Evolutionary conservation across 2,113 vertebrate species (phyloP).

Genomic region (Plecotus auritus): DNA sequence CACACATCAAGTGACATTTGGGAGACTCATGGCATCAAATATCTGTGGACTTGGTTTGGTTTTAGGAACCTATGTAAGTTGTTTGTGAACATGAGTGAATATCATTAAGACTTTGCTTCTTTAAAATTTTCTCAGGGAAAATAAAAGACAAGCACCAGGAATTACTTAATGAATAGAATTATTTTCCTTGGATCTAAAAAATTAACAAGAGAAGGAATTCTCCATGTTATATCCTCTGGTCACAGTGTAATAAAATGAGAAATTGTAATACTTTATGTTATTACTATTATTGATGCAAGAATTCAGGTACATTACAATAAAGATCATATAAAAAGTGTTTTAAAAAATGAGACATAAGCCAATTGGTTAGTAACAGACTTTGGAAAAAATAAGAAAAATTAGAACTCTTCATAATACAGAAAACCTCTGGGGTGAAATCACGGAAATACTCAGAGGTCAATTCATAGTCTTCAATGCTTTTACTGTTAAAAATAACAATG

Average conservation of each 20-base stretch:
- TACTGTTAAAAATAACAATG: neutral
- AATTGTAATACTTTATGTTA: neutral
- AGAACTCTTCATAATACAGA: neutral
- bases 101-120: neutral
- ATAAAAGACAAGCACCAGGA: neutral
- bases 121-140: neutral
- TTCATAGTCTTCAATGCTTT: neutral
- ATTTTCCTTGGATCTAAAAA: neutral
- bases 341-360: neutral
- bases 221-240: neutral
- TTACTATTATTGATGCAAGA: neutral
- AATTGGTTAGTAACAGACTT: neutral
- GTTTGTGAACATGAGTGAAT: neutral
- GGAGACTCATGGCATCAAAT: neutral
- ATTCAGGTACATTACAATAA: neutral
- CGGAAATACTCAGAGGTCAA: neutral
- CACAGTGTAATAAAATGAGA: neutral
- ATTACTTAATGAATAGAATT: neutral
- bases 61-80: neutral
- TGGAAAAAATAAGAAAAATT: neutral
- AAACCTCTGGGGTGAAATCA: neutral
- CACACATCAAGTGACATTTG: neutral
- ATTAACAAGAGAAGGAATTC: neutral
- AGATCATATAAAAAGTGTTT: neutral
- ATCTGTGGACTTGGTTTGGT: neutral